Evolutionary conservation across 1,140 invertebrate genomes (phyloP), one percentile per base, ranked within the genome.

Genomic region (Hetaerina americana): DNA sequence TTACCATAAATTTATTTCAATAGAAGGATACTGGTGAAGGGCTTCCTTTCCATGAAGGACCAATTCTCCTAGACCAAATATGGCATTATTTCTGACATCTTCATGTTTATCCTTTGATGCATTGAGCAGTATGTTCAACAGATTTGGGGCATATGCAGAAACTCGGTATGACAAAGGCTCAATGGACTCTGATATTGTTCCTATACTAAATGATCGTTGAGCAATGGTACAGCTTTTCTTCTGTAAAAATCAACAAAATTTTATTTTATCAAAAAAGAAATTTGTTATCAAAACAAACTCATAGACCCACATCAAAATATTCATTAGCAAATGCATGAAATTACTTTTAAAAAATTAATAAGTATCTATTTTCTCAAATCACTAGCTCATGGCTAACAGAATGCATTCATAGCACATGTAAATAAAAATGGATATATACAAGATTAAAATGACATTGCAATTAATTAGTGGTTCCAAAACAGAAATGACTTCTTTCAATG

Each of bases 1-100:
- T n/a, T n/a, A n/a, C n/a, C n/a, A n/a, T n/a, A n/a, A n/a, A n/a
- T n/a, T n/a, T n/a, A n/a, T n/a, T n/a, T n/a, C n/a, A n/a, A n/a
- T n/a, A n/a, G n/a, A 84, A 84, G 84, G 84, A 85, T 86, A 88
- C 84, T 79, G 77, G 75, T 82, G 84, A 73, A 88, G 77, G n/a
- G 79, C 75, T 68, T 88, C 84, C 77, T 86, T 88, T 66, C 85
- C 86, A 78, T 88, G 79, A 0, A 86, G 78, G 28, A 85, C 85
- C 66, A 93, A 82, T 77, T 93, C 90, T 12, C 92, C 92, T 26
- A 93, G 80, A 26, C 88, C 90, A 81, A 85, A 93, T 49, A 90
- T 87, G 0, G 88, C 84, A 80, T 94, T 94, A 76, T 90, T 92
- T 26, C 91, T 82, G 1, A 92, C 88, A 80, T 92, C 87, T 27